phyloP scores from a whole-genome alignment of 2,888 invertebrate species.

The Lasius platythorax region DNA sequence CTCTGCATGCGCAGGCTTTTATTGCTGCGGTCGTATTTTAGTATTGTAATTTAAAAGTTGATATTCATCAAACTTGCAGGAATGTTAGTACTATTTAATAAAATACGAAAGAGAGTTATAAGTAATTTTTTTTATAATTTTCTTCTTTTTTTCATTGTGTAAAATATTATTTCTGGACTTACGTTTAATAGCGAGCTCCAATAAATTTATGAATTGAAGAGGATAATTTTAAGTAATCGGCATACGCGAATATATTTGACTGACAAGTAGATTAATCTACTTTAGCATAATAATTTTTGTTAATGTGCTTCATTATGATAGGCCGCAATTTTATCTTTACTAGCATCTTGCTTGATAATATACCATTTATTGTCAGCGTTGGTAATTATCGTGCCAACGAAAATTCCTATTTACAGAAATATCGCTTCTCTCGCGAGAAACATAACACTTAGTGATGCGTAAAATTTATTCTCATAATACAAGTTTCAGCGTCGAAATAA shows the following conservation, averaged over 20 bases:
- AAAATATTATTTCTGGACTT: neutral
- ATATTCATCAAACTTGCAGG: neutral
- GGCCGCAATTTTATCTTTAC: slow-evolving; percentile 37
- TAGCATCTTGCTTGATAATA: slow-evolving; percentile 23
- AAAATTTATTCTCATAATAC: slow-evolving; percentile 36
- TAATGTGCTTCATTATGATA: slow-evolving; percentile 29
- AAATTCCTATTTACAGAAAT: slow-evolving; percentile 44
- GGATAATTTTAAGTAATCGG: slow-evolving; percentile 27
- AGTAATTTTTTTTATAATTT: neutral
- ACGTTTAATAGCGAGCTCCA: neutral
- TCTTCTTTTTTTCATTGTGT: neutral
- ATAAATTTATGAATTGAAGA: slow-evolving; percentile 15
- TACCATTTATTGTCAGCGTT: neutral
- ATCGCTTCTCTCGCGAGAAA: slow-evolving; percentile 15
- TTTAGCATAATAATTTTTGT: slow-evolving; percentile 49
- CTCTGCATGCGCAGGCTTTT: neutral
- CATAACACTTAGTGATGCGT: neutral
- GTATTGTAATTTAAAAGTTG: slow-evolving; percentile 22
- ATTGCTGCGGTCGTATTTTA: slow-evolving; percentile 6
- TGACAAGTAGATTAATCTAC: slow-evolving; percentile 31
- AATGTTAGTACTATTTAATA: slow-evolving; percentile 6
- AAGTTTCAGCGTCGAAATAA: slow-evolving; percentile 8
- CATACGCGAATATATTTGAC: slow-evolving; percentile 19
- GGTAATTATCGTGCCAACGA: neutral
- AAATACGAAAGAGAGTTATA: neutral